A percentile compares a stretch with the other conserved stretches of the same genome.
Conservation (phyloP, 2,888 invertebrate genomes). For the Pristionchus entomophagus region DNA sequence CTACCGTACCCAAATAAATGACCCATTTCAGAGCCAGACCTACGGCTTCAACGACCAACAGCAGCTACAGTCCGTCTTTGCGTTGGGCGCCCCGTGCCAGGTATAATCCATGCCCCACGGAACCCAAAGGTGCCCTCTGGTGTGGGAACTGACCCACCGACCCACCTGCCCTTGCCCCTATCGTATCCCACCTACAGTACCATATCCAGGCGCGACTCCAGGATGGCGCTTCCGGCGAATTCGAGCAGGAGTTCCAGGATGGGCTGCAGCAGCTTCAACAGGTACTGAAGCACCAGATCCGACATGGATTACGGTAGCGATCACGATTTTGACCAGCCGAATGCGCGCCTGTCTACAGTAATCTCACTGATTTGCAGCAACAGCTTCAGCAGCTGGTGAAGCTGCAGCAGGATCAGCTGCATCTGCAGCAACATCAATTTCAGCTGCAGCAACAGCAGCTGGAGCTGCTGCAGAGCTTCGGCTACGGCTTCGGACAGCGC, state of each 20-base stretch:
- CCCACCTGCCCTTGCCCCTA: background rate
- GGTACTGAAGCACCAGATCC: background rate
- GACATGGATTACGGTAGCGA: no score
- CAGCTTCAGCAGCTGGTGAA: no score
- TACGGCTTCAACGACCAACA: slow-evolving; percentile 17
- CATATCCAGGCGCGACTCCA: background rate
- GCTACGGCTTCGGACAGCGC: slow-evolving; percentile 48
- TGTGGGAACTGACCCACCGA: background rate
- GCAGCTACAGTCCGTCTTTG: no score
- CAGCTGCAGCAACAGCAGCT: no score
- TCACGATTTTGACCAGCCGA: no score
- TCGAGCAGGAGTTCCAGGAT: background rate
- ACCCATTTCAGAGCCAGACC: background rate
- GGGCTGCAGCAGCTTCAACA: background rate
- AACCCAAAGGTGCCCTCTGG: background rate
- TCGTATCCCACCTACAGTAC: no score
- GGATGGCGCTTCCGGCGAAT: background rate
- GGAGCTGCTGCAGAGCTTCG: slow-evolving; percentile 26
- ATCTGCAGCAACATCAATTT: no score
- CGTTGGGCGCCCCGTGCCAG: no score
- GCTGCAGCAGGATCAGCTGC: no score
- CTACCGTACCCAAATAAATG: no score
- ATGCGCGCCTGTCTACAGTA: no score
- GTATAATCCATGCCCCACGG: background rate
- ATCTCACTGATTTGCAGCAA: no score